These are phyloP conservation scores for Platysternon megacephalum DNA, from an alignment of 2,113 vertebrate genomes.

Conservation along the genomic window DNA sequence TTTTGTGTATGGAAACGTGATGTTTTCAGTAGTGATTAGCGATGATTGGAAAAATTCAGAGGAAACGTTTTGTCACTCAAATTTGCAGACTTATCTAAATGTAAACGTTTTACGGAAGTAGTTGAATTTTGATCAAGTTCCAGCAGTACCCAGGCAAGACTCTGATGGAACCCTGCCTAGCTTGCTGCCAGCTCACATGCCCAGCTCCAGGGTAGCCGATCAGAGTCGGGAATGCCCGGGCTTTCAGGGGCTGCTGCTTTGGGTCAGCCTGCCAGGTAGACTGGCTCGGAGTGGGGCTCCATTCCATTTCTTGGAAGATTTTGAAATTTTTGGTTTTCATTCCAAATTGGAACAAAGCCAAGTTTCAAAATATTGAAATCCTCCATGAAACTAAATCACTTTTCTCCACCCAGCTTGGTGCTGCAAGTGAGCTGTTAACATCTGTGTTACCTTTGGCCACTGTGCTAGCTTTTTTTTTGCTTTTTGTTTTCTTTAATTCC, in stretches of 20 bases:
- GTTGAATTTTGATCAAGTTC: background rate
- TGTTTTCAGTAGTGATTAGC: background rate
- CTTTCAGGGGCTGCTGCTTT: background rate
- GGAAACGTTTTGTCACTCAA: background rate
- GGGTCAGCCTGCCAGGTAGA: background rate
- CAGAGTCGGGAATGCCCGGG: background rate
- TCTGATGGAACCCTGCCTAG: background rate
- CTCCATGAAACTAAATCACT: background rate
- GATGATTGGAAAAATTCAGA: background rate
- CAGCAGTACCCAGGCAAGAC: background rate
- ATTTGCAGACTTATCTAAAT: background rate
- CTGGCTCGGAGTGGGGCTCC: background rate
- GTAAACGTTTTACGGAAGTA: background rate
- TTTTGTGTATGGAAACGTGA: background rate
- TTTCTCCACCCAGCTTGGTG: background rate
- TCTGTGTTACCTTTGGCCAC: background rate
- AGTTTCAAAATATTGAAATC: background rate
- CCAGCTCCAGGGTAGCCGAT: background rate
- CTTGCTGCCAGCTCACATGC: background rate
- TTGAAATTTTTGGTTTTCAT: background rate
- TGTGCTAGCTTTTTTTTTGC: background rate
- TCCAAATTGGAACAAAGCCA: background rate
- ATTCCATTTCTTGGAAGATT: background rate
- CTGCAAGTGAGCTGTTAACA: background rate
- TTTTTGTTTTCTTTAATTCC: accelerated